phyloP scores from a whole-genome alignment of 2,113 vertebrate species.

The Sitta europaea region DNA sequence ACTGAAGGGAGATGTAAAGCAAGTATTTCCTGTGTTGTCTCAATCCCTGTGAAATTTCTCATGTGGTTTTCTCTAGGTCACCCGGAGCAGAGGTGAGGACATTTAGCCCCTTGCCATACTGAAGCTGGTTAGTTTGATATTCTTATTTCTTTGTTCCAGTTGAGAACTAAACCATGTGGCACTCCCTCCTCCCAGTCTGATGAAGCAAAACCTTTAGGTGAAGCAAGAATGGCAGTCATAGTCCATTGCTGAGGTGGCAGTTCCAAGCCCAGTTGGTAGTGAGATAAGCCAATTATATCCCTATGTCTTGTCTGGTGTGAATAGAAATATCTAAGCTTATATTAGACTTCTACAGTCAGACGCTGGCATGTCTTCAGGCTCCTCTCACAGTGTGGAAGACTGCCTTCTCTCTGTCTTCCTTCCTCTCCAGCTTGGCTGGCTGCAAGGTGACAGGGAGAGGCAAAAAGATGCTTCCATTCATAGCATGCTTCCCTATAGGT shows the following conservation, averaged over 20 bases:
- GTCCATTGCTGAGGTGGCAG: background rate
- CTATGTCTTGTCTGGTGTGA: background rate
- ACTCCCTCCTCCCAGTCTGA: background rate
- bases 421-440: background rate
- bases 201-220: background rate
- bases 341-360: background rate
- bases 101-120: background rate
- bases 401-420: background rate
- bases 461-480: background rate
- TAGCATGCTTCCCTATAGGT: background rate
- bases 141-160: background rate
- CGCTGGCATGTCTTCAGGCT: background rate
- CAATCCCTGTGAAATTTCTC: background rate
- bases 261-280: background rate
- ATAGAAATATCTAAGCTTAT: background rate
- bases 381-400: background rate
- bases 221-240: background rate
- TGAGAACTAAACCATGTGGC: rapidly evolving
- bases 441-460: background rate
- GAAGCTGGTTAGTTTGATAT: background rate
- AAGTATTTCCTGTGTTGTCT: background rate
- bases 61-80: background rate
- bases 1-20: background rate
- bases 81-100: background rate
- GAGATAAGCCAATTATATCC: background rate